These are phyloP conservation scores for Cottus gobio DNA, from an alignment of 2,113 vertebrate genomes.

Conservation along the genomic window DNA sequence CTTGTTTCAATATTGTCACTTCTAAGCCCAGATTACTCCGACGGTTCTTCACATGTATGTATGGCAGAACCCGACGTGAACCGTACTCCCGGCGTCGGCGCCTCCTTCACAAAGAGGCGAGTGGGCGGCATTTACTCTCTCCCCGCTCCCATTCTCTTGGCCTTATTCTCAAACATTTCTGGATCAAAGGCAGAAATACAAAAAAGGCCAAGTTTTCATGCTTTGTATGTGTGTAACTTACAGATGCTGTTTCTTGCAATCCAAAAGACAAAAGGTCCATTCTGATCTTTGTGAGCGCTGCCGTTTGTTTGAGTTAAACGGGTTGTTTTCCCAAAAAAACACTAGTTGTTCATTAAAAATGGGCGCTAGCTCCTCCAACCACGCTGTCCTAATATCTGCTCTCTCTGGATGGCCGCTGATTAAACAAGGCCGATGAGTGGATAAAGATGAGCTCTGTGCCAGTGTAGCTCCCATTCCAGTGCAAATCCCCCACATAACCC, in stretches of 20 bases:
- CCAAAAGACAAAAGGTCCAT: slow-evolving; percentile 50
- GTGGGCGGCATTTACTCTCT: slow-evolving; percentile 70
- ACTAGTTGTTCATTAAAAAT: slow-evolving; percentile 60
- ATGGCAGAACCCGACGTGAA: slow-evolving; percentile 64
- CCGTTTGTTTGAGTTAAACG: slow-evolving; percentile 62
- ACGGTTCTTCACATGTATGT: slow-evolving; percentile 51
- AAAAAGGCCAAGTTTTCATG: slow-evolving; percentile 72
- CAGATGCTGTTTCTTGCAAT: slow-evolving; percentile 76
- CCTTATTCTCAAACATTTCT: slow-evolving; percentile 72
- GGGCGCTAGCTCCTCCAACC: slow-evolving; percentile 42
- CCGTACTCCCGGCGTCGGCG: slow-evolving; percentile 53
- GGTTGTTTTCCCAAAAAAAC: slow-evolving; percentile 43
- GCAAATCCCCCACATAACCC: background rate
- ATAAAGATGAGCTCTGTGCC: slow-evolving; percentile 48
- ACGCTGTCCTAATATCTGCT: slow-evolving; percentile 54
- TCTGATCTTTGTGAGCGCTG: slow-evolving; percentile 60
- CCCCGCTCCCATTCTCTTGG: slow-evolving; percentile 69
- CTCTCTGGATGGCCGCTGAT: slow-evolving; percentile 60
- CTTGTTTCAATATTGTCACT: slow-evolving; percentile 65
- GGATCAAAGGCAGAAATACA: slow-evolving; percentile 75
- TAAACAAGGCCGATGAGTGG: slow-evolving; percentile 60
- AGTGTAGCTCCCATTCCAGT: slow-evolving; percentile 49
- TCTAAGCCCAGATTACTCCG: slow-evolving; percentile 64
- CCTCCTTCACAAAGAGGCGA: slow-evolving; percentile 68
- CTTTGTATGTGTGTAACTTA: slow-evolving; percentile 75